phyloP scores from a whole-genome alignment of 2,113 vertebrate genomes.

The Nannobrachium achirus region DNA sequence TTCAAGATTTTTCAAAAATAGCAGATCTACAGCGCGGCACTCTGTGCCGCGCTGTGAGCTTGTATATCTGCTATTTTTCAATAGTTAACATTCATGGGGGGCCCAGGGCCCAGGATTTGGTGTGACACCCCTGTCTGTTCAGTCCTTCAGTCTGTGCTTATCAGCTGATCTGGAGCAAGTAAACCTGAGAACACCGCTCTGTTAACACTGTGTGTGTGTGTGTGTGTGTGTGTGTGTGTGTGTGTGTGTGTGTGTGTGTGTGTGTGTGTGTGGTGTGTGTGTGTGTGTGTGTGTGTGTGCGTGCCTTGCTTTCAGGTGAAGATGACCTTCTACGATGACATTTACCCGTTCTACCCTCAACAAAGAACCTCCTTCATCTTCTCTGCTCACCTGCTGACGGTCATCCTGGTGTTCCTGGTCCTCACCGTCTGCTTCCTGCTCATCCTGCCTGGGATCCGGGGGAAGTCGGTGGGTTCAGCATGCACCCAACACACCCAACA shows the following conservation, averaged over 20 bases:
- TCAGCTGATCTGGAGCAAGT: too few relatives aligned
- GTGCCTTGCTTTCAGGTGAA: conserved; percentile 58
- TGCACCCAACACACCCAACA: too few relatives aligned
- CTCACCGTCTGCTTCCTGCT: conserved; percentile 84
- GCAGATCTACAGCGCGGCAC: too few relatives aligned
- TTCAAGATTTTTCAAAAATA: too few relatives aligned
- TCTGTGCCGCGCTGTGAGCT: too few relatives aligned
- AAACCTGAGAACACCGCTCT: too few relatives aligned
- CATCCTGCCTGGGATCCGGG: conserved; percentile 92
- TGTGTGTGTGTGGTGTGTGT: neutral
- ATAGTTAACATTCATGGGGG: too few relatives aligned
- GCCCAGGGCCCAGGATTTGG: too few relatives aligned
- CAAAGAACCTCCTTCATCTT: conserved; percentile 81
- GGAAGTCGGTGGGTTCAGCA: conserved; percentile 85
- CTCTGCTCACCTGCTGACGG: conserved; percentile 78
- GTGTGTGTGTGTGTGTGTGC: neutral
- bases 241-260: neutral
- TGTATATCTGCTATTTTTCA: too few relatives aligned
- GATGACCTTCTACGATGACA: conserved; percentile 90
- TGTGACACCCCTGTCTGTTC: too few relatives aligned
- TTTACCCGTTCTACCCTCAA: conserved; percentile 89
- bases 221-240: neutral
- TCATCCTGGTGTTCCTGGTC: conserved; percentile 87
- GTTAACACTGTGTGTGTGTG: neutral
- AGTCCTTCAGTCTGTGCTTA: too few relatives aligned